Percentiles rank a stretch among this genome's conserved stretches.
These are phyloP conservation scores for Microcaecilia unicolor DNA, from an alignment of 2,797 vertebrate genomes.

Conservation along the genomic window DNA sequence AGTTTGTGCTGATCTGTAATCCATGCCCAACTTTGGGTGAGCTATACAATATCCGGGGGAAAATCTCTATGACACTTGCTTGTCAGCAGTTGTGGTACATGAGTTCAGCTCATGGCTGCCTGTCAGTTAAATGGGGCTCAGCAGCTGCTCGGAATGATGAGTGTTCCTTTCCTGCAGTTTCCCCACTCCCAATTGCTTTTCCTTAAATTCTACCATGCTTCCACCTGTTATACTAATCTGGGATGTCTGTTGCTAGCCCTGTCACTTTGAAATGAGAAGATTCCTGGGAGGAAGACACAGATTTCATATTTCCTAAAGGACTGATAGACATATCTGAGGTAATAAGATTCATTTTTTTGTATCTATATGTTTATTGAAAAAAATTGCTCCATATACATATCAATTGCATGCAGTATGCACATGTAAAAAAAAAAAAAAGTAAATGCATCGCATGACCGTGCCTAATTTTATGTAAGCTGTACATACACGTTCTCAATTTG, in stretches of 20 bases:
- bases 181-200: slow-evolving; percentile 69
- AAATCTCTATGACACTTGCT: slow-evolving; percentile 79
- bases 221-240: slow-evolving; percentile 82
- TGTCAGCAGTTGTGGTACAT: slow-evolving; percentile 83
- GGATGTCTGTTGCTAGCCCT: slow-evolving; percentile 80
- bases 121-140: slow-evolving; percentile 93
- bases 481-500: no score
- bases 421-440: no score
- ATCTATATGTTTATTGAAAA: no score
- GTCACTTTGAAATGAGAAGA: slow-evolving; percentile 77
- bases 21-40: no score
- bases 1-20: no score
- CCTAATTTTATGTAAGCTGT: no score
- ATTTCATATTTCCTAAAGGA: slow-evolving; percentile 61
- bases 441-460: no score
- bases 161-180: slow-evolving; percentile 89
- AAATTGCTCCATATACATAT: no score
- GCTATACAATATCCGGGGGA: slow-evolving; percentile 75
- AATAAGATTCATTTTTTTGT: no score
- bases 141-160: slow-evolving; percentile 85
- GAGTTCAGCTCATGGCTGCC: slow-evolving; percentile 68
- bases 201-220: slow-evolving; percentile 60
- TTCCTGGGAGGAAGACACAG: slow-evolving; percentile 67
- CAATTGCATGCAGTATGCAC: no score
- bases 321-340: slow-evolving; percentile 31